Base-by-base conservation (phyloP, 1,140 invertebrate species). In the Megalonaias nervosa region DNA sequence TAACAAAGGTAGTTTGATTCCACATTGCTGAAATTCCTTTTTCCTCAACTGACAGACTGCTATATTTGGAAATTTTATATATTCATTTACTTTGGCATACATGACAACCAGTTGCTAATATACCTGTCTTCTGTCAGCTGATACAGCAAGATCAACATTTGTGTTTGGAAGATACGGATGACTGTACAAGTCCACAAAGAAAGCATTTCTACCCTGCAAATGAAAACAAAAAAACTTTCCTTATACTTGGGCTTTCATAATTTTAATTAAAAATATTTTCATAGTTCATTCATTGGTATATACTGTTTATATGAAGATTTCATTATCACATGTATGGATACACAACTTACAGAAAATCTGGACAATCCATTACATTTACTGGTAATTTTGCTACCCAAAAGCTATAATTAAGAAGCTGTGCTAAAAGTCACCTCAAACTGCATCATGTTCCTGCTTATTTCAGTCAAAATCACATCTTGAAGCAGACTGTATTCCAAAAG, bases 121-220 rank as follows among this genome's bases (percentile, higher is more conserved):
- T 62, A 89, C 87, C 79, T 84, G 71, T 69, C 79, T 86, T 64
- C 92, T 80, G n/a, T 77, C 75, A 38, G 84, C 73, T 9, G 80
- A 81, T 11, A 92, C 75, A 26, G 81, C 79, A 17, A 86, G 67
- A 73, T 92, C 92, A 15, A 87, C 85, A 75, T 87, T 86, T 69
- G 89, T 87, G 61, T 82, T 84, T 9, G 89, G 88, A 19, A 92
- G 80, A 17, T 90, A 81, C 16, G 90, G 87, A 79, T 90, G 87
- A 11, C 86, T 83, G 74, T 88, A 85, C 15, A 92, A 82, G 56
- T 92, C 92, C 69, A 89, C 85, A 79, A 93, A 92, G 59, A 93
- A 88, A 21, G 89, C 87, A 81, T 89, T 88, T 67, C 89, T 88
- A 13, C 88, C 89, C 92, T 92, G 77, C 26, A 86, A 84, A 58